These are phyloP conservation scores for Orthonyx spaldingii DNA, from an alignment of 2,113 vertebrate genomes.

Conservation along the genomic window DNA sequence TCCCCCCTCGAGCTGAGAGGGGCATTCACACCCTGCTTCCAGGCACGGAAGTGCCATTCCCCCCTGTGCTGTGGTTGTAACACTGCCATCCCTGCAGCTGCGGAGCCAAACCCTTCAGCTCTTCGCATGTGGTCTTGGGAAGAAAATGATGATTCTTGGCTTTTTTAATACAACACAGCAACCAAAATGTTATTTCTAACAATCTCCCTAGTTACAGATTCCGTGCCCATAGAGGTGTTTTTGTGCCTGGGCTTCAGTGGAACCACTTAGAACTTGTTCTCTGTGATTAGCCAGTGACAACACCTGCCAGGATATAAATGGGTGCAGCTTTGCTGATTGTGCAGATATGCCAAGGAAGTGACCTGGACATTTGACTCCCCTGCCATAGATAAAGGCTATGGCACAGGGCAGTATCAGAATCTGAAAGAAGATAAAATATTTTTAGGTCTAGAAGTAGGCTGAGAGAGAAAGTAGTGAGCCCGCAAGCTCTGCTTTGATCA, in stretches of 20 bases:
- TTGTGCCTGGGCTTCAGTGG: neutral
- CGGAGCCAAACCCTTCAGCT: neutral
- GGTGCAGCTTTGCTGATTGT: neutral
- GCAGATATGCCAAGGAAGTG: neutral
- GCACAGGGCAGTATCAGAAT: neutral
- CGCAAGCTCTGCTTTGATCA: conserved; percentile 36
- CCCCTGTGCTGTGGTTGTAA: accelerated
- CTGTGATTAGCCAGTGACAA: neutral
- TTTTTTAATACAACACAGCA: neutral
- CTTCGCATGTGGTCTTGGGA: neutral
- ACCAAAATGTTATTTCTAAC: neutral
- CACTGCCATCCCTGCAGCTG: neutral
- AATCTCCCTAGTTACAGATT: neutral
- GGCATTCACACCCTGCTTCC: neutral
- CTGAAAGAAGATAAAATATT: neutral
- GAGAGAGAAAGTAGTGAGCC: neutral
- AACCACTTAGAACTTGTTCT: neutral
- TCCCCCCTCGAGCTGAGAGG: neutral
- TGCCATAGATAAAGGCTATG: neutral
- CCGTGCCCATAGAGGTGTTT: neutral
- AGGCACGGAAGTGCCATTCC: neutral
- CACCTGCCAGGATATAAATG: neutral
- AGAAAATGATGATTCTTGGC: accelerated
- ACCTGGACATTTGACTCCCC: neutral
- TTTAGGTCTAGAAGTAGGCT: neutral